Percentiles rank a stretch among this genome's conserved stretches.
These are phyloP conservation scores for Epinephelus moara DNA, from an alignment of 2,113 vertebrate species.

Conservation along the genomic window DNA sequence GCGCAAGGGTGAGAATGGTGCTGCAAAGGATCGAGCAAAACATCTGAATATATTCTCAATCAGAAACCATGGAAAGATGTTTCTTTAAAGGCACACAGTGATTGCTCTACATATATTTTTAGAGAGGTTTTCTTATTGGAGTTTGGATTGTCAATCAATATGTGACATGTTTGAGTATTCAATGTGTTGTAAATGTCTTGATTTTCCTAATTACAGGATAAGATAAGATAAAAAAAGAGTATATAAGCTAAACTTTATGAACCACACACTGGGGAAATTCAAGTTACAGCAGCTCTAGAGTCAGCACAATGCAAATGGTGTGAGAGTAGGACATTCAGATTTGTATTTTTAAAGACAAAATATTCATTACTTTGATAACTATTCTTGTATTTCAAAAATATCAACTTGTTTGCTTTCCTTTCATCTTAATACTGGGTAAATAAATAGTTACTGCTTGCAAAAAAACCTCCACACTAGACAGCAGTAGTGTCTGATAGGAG, in stretches of 20 bases:
- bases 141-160: neutral
- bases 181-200: neutral
- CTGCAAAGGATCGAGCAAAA: slow-evolving; percentile 22
- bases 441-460: too few species aligned
- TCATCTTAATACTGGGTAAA: too few species aligned
- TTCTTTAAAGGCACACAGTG: neutral
- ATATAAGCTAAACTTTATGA: too few species aligned
- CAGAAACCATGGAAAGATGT: neutral
- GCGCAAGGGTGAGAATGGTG: slow-evolving; percentile 16
- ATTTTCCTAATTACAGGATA: too few species aligned
- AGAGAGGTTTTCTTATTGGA: neutral
- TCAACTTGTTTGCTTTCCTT: neutral
- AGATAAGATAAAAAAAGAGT: too few species aligned
- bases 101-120: neutral
- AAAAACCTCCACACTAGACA: neutral
- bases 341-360: neutral
- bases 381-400: neutral
- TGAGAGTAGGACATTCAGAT: neutral
- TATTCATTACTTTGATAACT: neutral
- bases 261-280: too few species aligned
- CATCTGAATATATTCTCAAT: slow-evolving; percentile 11
- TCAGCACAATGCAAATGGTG: too few species aligned
- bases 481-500: neutral
- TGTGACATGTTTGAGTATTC: neutral
- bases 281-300: too few species aligned